Percentiles rank a stretch among this genome's conserved stretches.
Evolutionary conservation across 2,113 vertebrate species (phyloP).

Genomic region (Anguilla japonica): DNA sequence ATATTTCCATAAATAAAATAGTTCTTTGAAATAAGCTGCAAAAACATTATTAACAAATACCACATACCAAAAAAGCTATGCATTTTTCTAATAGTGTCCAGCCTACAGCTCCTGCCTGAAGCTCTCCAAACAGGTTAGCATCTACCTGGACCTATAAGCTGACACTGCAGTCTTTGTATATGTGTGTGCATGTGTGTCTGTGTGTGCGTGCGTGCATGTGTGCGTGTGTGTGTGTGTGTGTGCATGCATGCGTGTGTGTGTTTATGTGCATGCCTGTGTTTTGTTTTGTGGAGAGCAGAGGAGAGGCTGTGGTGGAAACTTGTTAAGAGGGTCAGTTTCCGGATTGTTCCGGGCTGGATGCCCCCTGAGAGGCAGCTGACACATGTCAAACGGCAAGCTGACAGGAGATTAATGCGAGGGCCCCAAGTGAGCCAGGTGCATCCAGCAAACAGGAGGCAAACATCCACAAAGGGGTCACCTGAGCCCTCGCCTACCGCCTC

Average conservation of each 20-base stretch:
- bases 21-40: too few relatives aligned
- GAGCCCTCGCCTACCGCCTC: neutral
- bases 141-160: too few relatives aligned
- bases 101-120: too few relatives aligned
- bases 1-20: too few relatives aligned
- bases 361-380: neutral
- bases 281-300: neutral
- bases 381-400: slow-evolving; percentile 18
- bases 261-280: neutral
- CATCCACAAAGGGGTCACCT: slow-evolving; percentile 14
- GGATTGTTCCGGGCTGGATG: neutral
- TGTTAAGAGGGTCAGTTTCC: slow-evolving; percentile 1
- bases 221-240: neutral
- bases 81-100: too few relatives aligned
- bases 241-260: neutral
- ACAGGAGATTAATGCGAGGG: slow-evolving; percentile 19
- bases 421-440: neutral
- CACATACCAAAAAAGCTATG: too few relatives aligned
- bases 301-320: neutral
- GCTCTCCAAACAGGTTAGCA: too few relatives aligned
- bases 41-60: too few relatives aligned
- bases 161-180: too few relatives aligned
- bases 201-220: too few relatives aligned
- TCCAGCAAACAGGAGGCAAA: slow-evolving; percentile 11
- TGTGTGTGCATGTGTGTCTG: too few relatives aligned